Percentiles rank a stretch among this genome's conserved stretches.
phyloP scores from a whole-genome alignment of 1,140 invertebrate species.

The Ceratina japonica region DNA sequence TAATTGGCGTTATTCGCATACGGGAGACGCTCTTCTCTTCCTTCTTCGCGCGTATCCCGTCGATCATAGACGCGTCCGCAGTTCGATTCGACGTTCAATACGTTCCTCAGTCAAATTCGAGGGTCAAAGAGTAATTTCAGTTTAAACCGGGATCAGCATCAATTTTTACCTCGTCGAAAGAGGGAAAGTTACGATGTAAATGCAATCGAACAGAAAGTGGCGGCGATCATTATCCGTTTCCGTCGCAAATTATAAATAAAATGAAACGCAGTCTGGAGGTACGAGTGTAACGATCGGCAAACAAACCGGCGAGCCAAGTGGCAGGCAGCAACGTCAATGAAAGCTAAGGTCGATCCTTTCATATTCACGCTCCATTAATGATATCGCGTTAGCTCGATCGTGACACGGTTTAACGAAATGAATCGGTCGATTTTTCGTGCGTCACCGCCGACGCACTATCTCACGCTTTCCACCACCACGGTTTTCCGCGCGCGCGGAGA shows the following conservation, averaged over 20 bases:
- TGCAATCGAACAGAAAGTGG: too few relatives aligned
- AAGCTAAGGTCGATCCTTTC: slow-evolving; percentile 48
- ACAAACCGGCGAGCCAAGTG: not conserved
- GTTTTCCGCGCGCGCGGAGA: not conserved
- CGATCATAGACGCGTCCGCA: not conserved
- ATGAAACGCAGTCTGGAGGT: not conserved
- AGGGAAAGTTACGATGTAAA: too few relatives aligned
- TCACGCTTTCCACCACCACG: slow-evolving; percentile 34
- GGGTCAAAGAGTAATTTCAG: not conserved
- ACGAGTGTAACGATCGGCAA: too few relatives aligned
- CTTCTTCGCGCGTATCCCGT: slow-evolving; percentile 10
- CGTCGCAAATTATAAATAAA: not conserved
- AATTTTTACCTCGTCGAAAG: not conserved
- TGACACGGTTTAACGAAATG: slow-evolving; percentile 38
- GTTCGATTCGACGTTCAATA: too few relatives aligned
- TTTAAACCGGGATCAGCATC: too few relatives aligned
- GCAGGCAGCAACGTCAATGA: slow-evolving; percentile 34
- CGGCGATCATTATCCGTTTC: too few relatives aligned
- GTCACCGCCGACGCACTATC: slow-evolving; percentile 36
- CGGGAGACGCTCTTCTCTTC: slow-evolving; percentile 13
- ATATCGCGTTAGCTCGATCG: slow-evolving; percentile 36
- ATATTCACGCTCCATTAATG: slow-evolving; percentile 53
- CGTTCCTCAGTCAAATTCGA: too few relatives aligned
- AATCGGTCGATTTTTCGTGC: slow-evolving; percentile 39
- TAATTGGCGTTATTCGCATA: slow-evolving; percentile 39